phyloP scores from a whole-genome alignment of 2,113 vertebrate species.

The Misgurnus anguillicaudatus region DNA sequence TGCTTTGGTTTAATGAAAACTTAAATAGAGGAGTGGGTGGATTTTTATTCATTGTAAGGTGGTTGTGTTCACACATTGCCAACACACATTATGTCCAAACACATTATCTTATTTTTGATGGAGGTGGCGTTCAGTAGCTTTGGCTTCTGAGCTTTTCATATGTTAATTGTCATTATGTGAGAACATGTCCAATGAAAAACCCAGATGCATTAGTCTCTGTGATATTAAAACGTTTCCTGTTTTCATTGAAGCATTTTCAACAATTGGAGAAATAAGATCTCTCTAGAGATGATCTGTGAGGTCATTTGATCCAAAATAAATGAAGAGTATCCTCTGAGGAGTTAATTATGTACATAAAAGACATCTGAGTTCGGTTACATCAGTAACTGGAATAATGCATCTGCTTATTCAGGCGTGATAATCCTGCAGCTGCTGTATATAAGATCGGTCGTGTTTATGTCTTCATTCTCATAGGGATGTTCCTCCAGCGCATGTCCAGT shows the following conservation, averaged over 20 bases:
- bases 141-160: background rate
- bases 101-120: too few relatives aligned
- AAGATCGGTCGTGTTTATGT: background rate
- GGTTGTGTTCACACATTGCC: too few relatives aligned
- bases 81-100: too few relatives aligned
- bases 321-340: background rate
- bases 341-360: background rate
- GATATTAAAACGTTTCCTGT: background rate
- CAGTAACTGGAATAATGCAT: background rate
- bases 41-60: too few relatives aligned
- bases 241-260: background rate
- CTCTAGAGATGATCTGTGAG: background rate
- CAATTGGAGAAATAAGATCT: too few relatives aligned
- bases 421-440: background rate
- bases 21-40: too few relatives aligned
- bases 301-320: background rate
- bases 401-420: slow-evolving; percentile 12
- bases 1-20: too few relatives aligned
- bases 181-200: background rate
- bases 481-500: slow-evolving; percentile 63
- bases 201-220: background rate
- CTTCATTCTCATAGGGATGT: slow-evolving; percentile 52
- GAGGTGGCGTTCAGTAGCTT: too few relatives aligned
- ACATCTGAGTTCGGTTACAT: background rate
- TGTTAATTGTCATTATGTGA: background rate